A percentile compares a stretch with the other conserved stretches of the same genome.
These are phyloP conservation scores for Rhagonycha lutea DNA, from an alignment of 2,888 invertebrate genomes.

Conservation along the genomic window DNA sequence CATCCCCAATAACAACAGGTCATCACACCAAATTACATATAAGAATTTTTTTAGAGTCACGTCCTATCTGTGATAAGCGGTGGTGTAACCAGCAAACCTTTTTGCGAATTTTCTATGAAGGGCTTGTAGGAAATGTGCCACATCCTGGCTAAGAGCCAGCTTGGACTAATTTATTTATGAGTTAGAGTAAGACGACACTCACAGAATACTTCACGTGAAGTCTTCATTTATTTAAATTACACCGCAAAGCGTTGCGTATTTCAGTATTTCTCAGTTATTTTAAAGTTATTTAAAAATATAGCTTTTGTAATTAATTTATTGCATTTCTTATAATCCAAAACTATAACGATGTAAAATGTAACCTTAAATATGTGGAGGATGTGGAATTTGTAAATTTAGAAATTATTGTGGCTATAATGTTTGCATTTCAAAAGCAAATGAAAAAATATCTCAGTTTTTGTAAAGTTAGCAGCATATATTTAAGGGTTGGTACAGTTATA, in stretches of 20 bases:
- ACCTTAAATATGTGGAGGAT: not conserved
- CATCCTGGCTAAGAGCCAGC: conserved; percentile 43
- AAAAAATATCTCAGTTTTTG: conserved; percentile 12
- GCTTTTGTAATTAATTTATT: not conserved
- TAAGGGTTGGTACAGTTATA: conserved; percentile 17
- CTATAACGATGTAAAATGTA: not conserved
- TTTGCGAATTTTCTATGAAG: conserved; percentile 28
- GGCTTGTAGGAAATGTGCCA: conserved; percentile 43
- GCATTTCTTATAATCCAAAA: not conserved
- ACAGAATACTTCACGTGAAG: conserved; percentile 39
- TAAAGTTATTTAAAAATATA: conserved; percentile 8
- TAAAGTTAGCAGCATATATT: conserved; percentile 10
- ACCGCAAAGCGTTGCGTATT: conserved; percentile 19
- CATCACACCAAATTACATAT: not conserved
- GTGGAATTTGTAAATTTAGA: not conserved
- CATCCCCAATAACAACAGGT: not conserved
- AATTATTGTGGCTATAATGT: not conserved
- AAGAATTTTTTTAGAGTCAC: not conserved
- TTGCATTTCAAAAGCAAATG: conserved; percentile 3
- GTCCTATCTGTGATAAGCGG: conserved; percentile 23
- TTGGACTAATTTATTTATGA: conserved; percentile 45
- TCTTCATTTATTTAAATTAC: conserved; percentile 43
- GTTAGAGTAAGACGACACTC: conserved; percentile 35
- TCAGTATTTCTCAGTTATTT: conserved; percentile 4
- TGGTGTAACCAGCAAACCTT: conserved; percentile 25